Conservation (phyloP, 2,888 invertebrate genomes). For the Morpho achilles region DNA sequence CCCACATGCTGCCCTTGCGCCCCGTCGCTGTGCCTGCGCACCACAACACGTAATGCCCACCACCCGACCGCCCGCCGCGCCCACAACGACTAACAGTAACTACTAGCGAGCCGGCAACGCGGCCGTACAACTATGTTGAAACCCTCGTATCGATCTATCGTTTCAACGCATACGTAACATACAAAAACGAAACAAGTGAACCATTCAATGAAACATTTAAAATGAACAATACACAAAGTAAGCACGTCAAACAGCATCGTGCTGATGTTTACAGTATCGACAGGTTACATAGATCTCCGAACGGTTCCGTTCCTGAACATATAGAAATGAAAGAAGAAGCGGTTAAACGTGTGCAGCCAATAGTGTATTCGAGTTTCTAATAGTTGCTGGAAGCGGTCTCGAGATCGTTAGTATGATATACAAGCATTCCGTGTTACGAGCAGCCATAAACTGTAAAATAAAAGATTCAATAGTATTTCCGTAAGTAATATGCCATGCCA, state of each 20-base stretch:
- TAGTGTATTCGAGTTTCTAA: constrained; percentile 75
- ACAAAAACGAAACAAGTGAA: constrained; percentile 43
- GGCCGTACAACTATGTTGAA: constrained; percentile 23
- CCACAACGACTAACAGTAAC: constrained; percentile 18
- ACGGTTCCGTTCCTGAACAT: constrained; percentile 66
- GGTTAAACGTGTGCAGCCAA: constrained; percentile 75
- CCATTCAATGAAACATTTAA: constrained; percentile 72
- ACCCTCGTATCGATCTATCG: constrained; percentile 21
- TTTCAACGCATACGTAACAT: constrained; percentile 29
- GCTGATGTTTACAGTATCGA: constrained; percentile 67
- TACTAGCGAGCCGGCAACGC: constrained; percentile 25
- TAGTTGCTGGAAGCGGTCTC: constrained; percentile 72
- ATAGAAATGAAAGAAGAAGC: constrained; percentile 75
- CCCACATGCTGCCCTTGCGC: constrained; percentile 79
- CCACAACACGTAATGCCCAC: constrained; percentile 42
- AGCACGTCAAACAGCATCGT: constrained; percentile 79
- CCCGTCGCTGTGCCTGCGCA: constrained; percentile 74
- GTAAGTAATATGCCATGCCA: constrained; percentile 44
- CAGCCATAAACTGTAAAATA: constrained; percentile 64
- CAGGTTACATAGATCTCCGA: constrained; percentile 54
- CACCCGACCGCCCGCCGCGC: constrained; percentile 28
- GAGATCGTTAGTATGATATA: constrained; percentile 54
- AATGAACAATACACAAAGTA: constrained; percentile 72
- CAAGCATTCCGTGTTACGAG: constrained; percentile 76
- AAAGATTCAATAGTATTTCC: constrained; percentile 44